Base-by-base conservation (phyloP, 1,140 invertebrate species). In the Daktulosphaira vitifoliae region DNA sequence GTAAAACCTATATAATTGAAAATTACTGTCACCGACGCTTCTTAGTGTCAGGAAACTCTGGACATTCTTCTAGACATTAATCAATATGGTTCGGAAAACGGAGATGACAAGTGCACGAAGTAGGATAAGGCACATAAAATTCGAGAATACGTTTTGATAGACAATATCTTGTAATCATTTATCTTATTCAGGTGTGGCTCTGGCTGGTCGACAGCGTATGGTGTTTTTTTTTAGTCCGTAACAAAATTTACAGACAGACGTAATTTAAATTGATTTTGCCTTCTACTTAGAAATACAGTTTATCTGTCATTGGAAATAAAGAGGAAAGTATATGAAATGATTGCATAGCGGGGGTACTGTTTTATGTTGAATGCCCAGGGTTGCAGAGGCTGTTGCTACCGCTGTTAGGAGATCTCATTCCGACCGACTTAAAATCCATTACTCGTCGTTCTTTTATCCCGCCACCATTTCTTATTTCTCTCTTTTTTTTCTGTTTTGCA, bases 101-200 rank as follows among this genome's bases (percentile, higher is more conserved):
- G n/a, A 9, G 18, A 0, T 15, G 18, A 22, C n/a, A 18, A 20
- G 13, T 20, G 6, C 3, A 11, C 7, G n/a, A 1, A 11, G 18
- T 3, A 8, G 48, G 23, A 11, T 26, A 1, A 23, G 23, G 26
- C 42, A n/a, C 22, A 15, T 53, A 48, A 62, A 59, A 62, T 29
- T 62, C 25, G 56, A 11, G 5, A 46, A 48, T 46, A 15, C 25
- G 18, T 59, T 62, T 62, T 62, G 56, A 62, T 33, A 29, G 42
- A 62, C 54, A 48, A 62, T 62, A 46, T 62, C 56, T 62, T 48
- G 44, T 48, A 46, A 46, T 62, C 56, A 62, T 62, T 62, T 62
- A 62, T 62, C 56, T 62, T 62, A 22, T 46, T 62, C 56, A 62
- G 56, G 42, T 33, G 56, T 26, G 15, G 13, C 8, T 42, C 4